Percentiles rank a stretch among this genome's conserved stretches.
phyloP scores from a whole-genome alignment of 2,797 vertebrate species.

The Bovichtus diacanthus region DNA sequence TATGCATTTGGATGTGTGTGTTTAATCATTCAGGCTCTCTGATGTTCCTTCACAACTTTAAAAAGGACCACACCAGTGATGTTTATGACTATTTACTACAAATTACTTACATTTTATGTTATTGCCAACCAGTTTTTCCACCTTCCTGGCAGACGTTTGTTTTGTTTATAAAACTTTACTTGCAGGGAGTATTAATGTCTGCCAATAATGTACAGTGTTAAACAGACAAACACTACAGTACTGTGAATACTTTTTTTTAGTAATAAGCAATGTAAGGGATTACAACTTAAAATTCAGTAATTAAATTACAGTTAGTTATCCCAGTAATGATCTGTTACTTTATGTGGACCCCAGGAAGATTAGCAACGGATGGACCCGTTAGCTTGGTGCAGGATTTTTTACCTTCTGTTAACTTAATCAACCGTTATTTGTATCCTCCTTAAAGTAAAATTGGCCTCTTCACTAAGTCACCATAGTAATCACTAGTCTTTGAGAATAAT shows the following conservation, averaged over 20 bases:
- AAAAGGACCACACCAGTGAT: conserved; percentile 22
- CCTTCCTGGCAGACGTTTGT: neutral
- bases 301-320: neutral
- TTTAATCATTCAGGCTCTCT: conserved; percentile 23
- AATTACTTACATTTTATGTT: conserved; percentile 41
- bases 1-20: neutral
- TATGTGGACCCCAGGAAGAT: too few species aligned
- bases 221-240: neutral
- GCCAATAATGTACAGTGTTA: neutral
- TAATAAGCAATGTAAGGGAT: neutral
- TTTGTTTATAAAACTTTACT: conserved; percentile 4
- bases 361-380: neutral
- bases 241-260: neutral
- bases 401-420: neutral
- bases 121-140: conserved; percentile 19
- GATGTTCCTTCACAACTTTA: conserved; percentile 28
- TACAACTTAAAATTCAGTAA: neutral
- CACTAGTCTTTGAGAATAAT: neutral
- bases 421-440: neutral
- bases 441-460: neutral
- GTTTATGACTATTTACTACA: conserved; percentile 39
- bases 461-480: neutral
- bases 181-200: neutral
- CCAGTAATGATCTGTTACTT: neutral
- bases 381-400: neutral